Evolutionary conservation across 2,113 vertebrate genomes (phyloP).

Genomic region (Chrysochloris asiatica): DNA sequence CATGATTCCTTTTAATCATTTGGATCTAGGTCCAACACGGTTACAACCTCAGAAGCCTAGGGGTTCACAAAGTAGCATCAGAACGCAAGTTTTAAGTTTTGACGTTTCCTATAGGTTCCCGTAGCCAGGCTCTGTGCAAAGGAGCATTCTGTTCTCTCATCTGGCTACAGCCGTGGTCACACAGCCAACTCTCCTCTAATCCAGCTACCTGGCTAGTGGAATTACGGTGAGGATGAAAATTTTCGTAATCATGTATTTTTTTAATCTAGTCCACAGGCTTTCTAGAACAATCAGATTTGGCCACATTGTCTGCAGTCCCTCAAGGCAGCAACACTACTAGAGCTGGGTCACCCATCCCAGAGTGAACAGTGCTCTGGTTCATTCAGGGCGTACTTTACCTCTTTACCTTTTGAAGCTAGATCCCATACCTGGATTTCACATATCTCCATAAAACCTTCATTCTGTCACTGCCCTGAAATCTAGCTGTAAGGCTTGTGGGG

Average conservation of each 20-base stretch:
- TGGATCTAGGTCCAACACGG: background rate
- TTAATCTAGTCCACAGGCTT: background rate
- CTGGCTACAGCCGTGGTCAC: background rate
- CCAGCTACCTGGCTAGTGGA: background rate
- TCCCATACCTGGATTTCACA: background rate
- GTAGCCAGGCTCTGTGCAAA: background rate
- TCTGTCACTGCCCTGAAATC: background rate
- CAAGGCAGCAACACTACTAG: background rate
- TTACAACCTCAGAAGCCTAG: conserved; percentile 7
- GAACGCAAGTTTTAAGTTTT: background rate
- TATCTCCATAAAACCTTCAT: too few relatives aligned
- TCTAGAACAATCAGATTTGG: conserved; percentile 1
- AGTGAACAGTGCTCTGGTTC: background rate
- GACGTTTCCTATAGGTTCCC: background rate
- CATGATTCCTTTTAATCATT: background rate
- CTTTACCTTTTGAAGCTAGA: background rate
- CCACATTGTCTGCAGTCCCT: background rate
- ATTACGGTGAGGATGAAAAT: background rate
- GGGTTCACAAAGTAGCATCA: background rate
- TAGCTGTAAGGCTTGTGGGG: background rate
- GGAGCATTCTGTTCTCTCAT: background rate
- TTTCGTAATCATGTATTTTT: background rate
- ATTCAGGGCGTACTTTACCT: background rate
- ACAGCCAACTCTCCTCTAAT: background rate
- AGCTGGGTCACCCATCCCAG: background rate